These are phyloP conservation scores for Argya squamiceps DNA, from an alignment of 2,797 vertebrate species.

Conservation along the genomic window DNA sequence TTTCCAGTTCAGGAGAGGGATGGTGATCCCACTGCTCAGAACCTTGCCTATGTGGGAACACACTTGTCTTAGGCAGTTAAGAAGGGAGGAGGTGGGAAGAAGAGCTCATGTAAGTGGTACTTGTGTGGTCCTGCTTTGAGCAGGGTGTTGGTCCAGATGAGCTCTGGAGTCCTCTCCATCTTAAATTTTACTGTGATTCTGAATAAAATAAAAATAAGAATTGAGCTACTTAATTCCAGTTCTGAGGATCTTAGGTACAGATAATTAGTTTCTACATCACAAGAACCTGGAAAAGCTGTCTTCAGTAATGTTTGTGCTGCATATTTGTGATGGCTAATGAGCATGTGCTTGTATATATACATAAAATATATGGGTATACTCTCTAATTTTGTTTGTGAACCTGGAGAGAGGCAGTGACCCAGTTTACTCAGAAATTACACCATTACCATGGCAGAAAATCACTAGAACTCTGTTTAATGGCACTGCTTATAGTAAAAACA, in stretches of 20 bases:
- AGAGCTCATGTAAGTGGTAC: not conserved
- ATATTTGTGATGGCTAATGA: constrained; percentile 47
- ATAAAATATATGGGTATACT: constrained; percentile 23
- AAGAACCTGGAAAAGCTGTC: constrained; percentile 32
- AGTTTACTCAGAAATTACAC: constrained; percentile 20
- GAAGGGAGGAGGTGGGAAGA: not conserved
- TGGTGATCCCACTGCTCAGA: not conserved
- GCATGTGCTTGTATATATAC: constrained; percentile 26
- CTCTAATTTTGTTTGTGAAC: constrained; percentile 55
- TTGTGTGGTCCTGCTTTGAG: not conserved
- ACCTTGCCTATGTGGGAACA: rapidly evolving
- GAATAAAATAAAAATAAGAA: not conserved
- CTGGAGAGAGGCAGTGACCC: constrained; percentile 16
- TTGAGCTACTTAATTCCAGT: not conserved
- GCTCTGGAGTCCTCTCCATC: not conserved
- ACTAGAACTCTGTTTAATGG: not conserved
- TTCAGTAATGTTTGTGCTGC: constrained; percentile 6
- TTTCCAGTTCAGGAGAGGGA: not conserved
- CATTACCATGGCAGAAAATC: not conserved
- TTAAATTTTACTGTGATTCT: not conserved
- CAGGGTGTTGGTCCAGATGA: not conserved
- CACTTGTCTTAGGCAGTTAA: not conserved
- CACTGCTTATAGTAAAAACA: not conserved
- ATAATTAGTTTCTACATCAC: constrained; percentile 42
- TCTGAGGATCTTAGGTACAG: not conserved